These are phyloP conservation scores for Polietes domitor DNA, from an alignment of 2,888 invertebrate genomes.

Conservation along the genomic window DNA sequence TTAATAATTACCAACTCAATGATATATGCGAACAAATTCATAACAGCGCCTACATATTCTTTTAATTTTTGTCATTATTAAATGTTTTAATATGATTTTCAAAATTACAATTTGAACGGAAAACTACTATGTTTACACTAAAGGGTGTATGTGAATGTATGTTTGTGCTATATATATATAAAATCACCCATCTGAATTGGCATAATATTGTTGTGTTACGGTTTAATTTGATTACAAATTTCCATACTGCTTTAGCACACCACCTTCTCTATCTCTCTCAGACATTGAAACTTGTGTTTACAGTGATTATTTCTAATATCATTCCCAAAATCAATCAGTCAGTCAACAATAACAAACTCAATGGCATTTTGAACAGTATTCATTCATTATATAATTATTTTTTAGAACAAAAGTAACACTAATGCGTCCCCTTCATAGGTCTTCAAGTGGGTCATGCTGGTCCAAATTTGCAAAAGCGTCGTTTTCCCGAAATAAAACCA, in stretches of 20 bases:
- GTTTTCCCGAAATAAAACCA: constrained; percentile 93
- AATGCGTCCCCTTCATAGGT: constrained; percentile 82
- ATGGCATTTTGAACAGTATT: constrained; percentile 55
- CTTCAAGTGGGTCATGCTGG: constrained; percentile 94
- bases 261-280: constrained; percentile 10
- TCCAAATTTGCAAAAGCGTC: constrained; percentile 92
- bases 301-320: constrained; percentile 44
- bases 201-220: constrained; percentile 58
- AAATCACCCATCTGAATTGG: constrained; percentile 46
- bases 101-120: constrained; percentile 28
- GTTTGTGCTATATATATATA: constrained; percentile 17
- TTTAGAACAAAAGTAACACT: background rate
- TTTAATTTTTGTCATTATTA: constrained; percentile 51
- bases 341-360: constrained; percentile 61
- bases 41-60: constrained; percentile 51
- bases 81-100: constrained; percentile 54
- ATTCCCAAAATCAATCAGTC: constrained; percentile 53
- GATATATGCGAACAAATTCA: constrained; percentile 55
- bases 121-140: constrained; percentile 9
- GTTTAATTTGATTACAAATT: constrained; percentile 49
- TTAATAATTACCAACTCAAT: constrained; percentile 29
- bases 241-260: constrained; percentile 61
- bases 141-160: constrained; percentile 34
- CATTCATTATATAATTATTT: constrained; percentile 33
- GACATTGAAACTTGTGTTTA: constrained; percentile 44